Base-by-base conservation (phyloP, 2,113 vertebrate species). In the Thryonomys swinderianus region DNA sequence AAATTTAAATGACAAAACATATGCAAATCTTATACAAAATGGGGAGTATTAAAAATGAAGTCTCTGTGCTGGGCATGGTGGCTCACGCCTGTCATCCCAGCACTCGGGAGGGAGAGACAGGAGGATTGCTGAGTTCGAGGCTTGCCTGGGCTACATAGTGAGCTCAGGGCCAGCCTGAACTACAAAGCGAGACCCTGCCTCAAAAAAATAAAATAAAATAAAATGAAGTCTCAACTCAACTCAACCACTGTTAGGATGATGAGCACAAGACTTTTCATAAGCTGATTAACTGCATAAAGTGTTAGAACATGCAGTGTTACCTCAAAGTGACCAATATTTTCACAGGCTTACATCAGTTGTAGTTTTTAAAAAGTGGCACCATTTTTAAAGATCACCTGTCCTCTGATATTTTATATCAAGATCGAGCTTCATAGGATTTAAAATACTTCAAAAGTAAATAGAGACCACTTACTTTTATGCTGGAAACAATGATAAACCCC, bases 361-460 rank as follows among this genome's bases (percentile, higher is more conserved):
- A n/a, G n/a, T n/a, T n/a, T n/a, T n/a, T n/a, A n/a, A n/a, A n/a
- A n/a, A n/a, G n/a, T n/a, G n/a, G n/a, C n/a, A n/a, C n/a, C n/a
- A n/a, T n/a, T n/a, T 91, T 80, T 21, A 88, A 93, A 87, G 67
- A 73, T 67, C 51, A 81, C n/a, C 45, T 94, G 89, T 92, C 95
- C 95, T 92, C 16, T 88, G 2, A 61, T 61, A 20, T 93, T 97
- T 48, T 59, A 96, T 97, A 48, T 45, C 86, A 88, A 59, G 1
- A 73, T 93, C 51, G 9, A 96, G 48, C 57, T 34, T 87, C 93
- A 94, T 37, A 51, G n/a, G 87, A 90, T 97, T 96, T 91, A 59
- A 97, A 93, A 86, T 3, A 90, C 64, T 90, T 88, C 23, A 93
- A 84, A 91, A 88, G 55, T 85, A 95, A 91, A 96, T 40, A 7